Evolutionary conservation across 1,140 invertebrate genomes (phyloP).

Genomic region (Bombus consobrinus): DNA sequence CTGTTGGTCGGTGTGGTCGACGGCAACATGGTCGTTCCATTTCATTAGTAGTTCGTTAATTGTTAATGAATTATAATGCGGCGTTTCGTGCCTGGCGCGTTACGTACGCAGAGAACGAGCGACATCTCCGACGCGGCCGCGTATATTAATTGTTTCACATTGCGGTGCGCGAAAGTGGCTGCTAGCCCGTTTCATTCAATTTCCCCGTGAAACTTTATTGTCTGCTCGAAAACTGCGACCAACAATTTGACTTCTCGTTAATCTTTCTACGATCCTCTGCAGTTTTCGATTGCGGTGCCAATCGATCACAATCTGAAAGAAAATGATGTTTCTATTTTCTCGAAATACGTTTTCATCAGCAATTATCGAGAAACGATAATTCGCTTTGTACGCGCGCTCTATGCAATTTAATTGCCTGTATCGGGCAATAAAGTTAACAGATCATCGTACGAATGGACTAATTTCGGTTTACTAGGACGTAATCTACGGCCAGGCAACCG

Average conservation of each 20-base stretch:
- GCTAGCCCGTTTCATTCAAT: conserved; percentile 2
- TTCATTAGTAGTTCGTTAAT: conserved; percentile 67
- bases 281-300: background rate
- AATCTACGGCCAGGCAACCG: background rate
- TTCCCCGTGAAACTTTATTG: background rate
- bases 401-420: background rate
- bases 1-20: background rate
- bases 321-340: background rate
- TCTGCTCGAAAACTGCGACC: background rate
- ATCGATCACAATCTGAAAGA: background rate
- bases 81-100: conserved; percentile 7
- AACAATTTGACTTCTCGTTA: background rate
- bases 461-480: conserved; percentile 27
- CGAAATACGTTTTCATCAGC: too few species aligned
- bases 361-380: conserved; percentile 19
- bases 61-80: conserved; percentile 66
- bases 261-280: background rate
- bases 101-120: conserved; percentile 14
- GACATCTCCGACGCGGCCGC: conserved; percentile 1
- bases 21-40: conserved; percentile 37
- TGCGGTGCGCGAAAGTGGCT: conserved; percentile 21
- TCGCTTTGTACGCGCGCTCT: background rate
- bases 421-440: background rate
- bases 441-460: background rate
- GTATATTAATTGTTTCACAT: conserved; percentile 61